Percentiles rank a stretch among this genome's conserved stretches.
Conservation (phyloP, 2,888 invertebrate species). For the Synergus laeviventris region DNA sequence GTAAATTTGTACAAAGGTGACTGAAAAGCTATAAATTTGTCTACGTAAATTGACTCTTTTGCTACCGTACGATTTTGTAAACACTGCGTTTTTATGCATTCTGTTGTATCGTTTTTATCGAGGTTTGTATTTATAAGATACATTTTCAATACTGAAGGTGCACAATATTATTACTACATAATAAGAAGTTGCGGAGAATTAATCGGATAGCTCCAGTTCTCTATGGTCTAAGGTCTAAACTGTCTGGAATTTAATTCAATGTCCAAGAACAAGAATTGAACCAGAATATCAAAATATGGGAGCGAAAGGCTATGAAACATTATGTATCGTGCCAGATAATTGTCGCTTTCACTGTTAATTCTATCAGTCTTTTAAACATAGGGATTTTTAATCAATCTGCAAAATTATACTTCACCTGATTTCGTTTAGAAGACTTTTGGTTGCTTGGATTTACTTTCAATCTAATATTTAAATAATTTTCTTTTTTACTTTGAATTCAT, state of each 20-base stretch:
- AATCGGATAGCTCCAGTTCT: conserved; percentile 26
- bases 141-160: conserved; percentile 5
- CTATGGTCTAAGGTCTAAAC: conserved; percentile 30
- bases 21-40: conserved; percentile 14
- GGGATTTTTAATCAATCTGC: background rate
- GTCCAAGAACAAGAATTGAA: conserved; percentile 22
- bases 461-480: background rate
- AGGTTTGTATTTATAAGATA: background rate
- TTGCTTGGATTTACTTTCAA: background rate
- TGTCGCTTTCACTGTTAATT: background rate
- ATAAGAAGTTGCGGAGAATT: background rate
- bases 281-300: conserved; percentile 24
- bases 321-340: conserved; percentile 8
- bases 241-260: conserved; percentile 7
- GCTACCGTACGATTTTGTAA: background rate
- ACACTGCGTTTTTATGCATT: background rate
- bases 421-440: background rate
- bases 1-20: conserved; percentile 36
- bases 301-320: conserved; percentile 33
- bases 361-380: background rate
- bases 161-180: conserved; percentile 6
- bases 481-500: background rate
- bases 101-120: background rate
- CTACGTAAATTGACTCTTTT: background rate
- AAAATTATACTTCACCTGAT: background rate